Conservation (phyloP, 2,797 vertebrate genomes). For the Diplodus puntazzo region DNA sequence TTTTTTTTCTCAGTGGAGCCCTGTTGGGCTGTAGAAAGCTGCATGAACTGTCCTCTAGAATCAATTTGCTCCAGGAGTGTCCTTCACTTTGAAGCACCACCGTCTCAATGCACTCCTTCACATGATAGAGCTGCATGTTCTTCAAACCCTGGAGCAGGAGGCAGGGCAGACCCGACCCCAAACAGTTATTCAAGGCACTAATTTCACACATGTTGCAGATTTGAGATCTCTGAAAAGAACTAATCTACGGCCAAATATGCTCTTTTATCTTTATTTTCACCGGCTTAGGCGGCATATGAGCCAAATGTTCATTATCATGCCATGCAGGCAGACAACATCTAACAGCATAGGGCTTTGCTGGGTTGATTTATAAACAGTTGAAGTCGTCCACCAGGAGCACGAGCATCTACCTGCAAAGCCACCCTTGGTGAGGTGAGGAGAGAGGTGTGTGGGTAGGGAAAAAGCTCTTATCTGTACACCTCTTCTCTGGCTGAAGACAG, state of each 20-base stretch:
- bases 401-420: constrained; percentile 40
- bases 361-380: constrained; percentile 28
- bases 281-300: constrained; percentile 1
- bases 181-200: not conserved
- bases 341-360: constrained; percentile 1
- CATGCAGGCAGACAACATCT: constrained; percentile 15
- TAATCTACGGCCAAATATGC: not conserved
- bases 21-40: constrained; percentile 17
- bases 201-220: constrained; percentile 32
- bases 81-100: constrained; percentile 62
- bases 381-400: constrained; percentile 13
- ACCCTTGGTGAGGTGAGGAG: constrained; percentile 25
- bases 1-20: constrained; percentile 3
- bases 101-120: constrained; percentile 41
- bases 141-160: constrained; percentile 12
- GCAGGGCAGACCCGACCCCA: not conserved
- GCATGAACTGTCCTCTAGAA: constrained; percentile 36
- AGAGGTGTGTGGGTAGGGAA: constrained; percentile 16
- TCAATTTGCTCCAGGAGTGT: constrained; percentile 53
- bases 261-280: not conserved
- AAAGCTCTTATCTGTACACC: constrained; percentile 47
- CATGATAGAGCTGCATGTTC: constrained; percentile 22
- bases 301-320: constrained; percentile 5
- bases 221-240: constrained; percentile 10
- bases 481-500: constrained; percentile 57